A percentile compares a stretch with the other conserved stretches of the same genome.
phyloP scores from a whole-genome alignment of 2,113 vertebrate species.

The Aythya baeri region DNA sequence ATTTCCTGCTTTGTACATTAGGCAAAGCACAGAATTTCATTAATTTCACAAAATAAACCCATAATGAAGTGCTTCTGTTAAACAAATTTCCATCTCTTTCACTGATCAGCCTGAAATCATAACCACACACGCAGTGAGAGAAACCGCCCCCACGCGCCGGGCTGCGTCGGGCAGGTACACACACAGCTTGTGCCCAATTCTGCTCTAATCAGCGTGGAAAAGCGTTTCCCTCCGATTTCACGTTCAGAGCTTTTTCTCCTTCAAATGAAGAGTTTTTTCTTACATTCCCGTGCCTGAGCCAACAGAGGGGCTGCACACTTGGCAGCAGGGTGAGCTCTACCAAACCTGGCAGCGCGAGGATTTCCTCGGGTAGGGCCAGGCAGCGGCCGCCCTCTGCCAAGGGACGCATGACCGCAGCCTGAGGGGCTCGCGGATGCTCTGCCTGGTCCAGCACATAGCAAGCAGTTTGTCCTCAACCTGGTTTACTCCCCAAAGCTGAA shows the following conservation, averaged over 20 bases:
- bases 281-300: not conserved
- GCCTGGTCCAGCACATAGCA: not conserved
- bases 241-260: not conserved
- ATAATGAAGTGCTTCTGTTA: slow-evolving; percentile 27
- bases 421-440: not conserved
- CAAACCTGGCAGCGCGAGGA: fast-evolving
- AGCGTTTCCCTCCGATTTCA: fast-evolving
- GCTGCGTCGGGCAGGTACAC: not conserved
- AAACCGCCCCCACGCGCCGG: not conserved
- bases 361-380: not conserved
- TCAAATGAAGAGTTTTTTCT: not conserved
- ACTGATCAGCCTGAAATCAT: not conserved
- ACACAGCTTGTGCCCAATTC: not conserved
- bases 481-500: not conserved
- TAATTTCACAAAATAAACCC: slow-evolving; percentile 56
- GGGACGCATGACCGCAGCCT: fast-evolving
- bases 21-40: slow-evolving; percentile 70
- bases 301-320: not conserved
- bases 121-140: fast-evolving
- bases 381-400: too few species aligned
- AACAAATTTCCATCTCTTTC: not conserved
- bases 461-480: not conserved
- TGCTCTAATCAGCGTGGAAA: not conserved
- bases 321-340: fast-evolving
- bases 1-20: slow-evolving; percentile 80